Conservation (phyloP, 1,140 invertebrate species). For the Gryllus bimaculatus region DNA sequence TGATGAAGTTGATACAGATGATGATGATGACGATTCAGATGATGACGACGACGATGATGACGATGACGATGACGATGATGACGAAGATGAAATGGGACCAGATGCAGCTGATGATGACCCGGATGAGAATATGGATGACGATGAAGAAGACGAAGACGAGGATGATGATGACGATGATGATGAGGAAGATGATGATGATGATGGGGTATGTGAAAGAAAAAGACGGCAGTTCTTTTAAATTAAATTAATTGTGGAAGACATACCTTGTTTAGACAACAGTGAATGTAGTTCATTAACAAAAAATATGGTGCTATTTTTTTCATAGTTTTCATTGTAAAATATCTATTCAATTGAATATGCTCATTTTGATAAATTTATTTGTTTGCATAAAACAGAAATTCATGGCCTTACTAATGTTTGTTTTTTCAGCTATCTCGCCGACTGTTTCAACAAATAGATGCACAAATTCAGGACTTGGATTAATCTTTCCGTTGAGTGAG, state of each 20-base stretch:
- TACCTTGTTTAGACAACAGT: neutral
- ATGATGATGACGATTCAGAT: slow-evolving; percentile 27
- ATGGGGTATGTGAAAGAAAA: neutral
- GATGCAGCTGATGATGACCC: slow-evolving; percentile 14
- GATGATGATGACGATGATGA: slow-evolving; percentile 15
- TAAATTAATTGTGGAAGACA: neutral
- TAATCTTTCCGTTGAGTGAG: too few relatives aligned
- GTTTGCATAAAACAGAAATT: neutral
- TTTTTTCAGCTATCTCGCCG: neutral
- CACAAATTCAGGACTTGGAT: neutral
- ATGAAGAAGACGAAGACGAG: neutral
- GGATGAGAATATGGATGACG: neutral
- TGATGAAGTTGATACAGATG: slow-evolving; percentile 29
- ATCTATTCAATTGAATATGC: neutral
- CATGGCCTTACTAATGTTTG: neutral
- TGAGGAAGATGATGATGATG: slow-evolving; percentile 7
- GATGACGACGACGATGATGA: slow-evolving; percentile 31
- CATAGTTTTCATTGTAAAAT: neutral
- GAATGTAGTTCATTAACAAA: neutral
- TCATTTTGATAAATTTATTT: neutral
- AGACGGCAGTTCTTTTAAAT: neutral
- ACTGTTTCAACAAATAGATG: neutral
- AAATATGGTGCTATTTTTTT: too few relatives aligned
- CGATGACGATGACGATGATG: slow-evolving; percentile 27
- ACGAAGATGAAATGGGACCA: slow-evolving; percentile 22